Base-by-base conservation (phyloP, 2,888 invertebrate genomes). In the Formica aserva region DNA sequence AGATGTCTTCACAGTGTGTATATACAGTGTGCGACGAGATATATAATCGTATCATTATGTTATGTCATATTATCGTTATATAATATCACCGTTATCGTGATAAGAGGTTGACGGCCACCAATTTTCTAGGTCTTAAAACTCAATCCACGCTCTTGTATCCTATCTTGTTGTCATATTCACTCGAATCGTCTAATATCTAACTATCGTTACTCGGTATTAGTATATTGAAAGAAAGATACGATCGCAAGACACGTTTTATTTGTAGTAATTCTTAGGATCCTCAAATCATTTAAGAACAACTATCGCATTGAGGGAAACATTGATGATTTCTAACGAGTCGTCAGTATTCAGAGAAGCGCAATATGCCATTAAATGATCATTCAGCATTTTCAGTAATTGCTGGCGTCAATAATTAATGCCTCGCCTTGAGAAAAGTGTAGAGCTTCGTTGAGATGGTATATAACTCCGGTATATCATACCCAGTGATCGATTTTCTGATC, bases 271-370 rank as follows among this genome's bases (percentile, higher is more conserved):
- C 60, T 45, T 32, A 35, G 45, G 57, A 60, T 78, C 6, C 8
- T n/a, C 15, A 69, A 78, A 69, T 71, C 60, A 11, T 71, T 60
- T 45, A 22, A 35, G 60, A 80, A 80, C 45, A 78, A 69, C 5
- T 32, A 4, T 3, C 69, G 45, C 78, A 32, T 69, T 69, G 69
- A 69, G 26, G 32, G 65, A n/a, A 15, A 62, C 45, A 15, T 62
- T 5, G 38, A 60, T 11, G 15, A 26, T 63, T 77, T 77, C 66
- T 38, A 32, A 57, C 22, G 57, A 67, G 29, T 41, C 22, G 41
- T 32, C 32, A 18, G n/a, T n/a, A 18, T 69, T 78, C 78, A 60
- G 32, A 1, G 57, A 78, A 69, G 22, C 45, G 22, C n/a, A 2
- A 18, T 18, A 38, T 45, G 52, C 1, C 18, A 26, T 3, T 55